These are phyloP conservation scores for Rhabdornis inornatus DNA, from an alignment of 2,113 vertebrate species.

Conservation along the genomic window DNA sequence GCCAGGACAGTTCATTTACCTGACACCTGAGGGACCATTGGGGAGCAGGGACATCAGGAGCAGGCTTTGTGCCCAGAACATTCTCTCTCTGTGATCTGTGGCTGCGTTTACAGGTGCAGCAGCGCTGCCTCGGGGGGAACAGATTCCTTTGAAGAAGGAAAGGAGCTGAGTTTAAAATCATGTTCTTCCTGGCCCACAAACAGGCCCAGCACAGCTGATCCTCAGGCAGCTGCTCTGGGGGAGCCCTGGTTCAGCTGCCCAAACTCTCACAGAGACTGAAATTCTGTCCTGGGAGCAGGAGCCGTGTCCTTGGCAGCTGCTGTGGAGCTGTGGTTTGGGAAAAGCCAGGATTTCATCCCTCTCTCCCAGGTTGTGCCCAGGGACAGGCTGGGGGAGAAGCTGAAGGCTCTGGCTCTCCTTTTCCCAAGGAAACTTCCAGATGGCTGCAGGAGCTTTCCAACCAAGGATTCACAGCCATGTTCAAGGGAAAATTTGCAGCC, in stretches of 20 bases:
- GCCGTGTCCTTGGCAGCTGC: background rate
- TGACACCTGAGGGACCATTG: background rate
- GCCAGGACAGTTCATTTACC: background rate
- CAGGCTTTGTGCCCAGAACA: background rate
- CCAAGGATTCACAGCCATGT: background rate
- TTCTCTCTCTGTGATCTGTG: background rate
- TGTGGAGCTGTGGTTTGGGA: too few species aligned
- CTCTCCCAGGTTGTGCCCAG: background rate
- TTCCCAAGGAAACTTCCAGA: background rate
- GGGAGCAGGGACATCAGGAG: background rate
- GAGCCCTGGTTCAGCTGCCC: background rate
- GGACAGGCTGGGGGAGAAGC: background rate
- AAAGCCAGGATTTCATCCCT: background rate
- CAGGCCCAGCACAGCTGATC: background rate
- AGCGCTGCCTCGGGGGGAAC: background rate
- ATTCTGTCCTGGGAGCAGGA: background rate
- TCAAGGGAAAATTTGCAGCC: background rate
- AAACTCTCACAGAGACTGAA: background rate
- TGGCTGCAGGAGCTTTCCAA: background rate
- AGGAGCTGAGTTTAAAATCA: accelerated
- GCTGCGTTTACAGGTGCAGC: background rate
- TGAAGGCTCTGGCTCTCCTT: background rate
- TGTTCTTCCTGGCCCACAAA: background rate
- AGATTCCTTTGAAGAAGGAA: background rate
- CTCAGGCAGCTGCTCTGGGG: background rate